Evolutionary conservation across 2,888 invertebrate species (phyloP).

Genomic region (Stratiomys singularior): DNA sequence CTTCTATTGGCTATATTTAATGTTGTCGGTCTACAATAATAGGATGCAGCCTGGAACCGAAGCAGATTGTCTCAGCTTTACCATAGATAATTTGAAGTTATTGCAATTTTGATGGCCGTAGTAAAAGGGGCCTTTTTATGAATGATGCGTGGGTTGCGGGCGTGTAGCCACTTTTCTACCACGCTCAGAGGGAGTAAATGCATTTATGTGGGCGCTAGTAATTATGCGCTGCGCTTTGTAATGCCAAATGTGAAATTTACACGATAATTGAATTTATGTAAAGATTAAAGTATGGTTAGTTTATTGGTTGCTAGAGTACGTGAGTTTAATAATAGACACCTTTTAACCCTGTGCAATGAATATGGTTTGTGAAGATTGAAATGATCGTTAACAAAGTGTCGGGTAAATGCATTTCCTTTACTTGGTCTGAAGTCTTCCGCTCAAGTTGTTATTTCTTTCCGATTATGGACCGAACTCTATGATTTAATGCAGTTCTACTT

Average conservation of each 20-base stretch:
- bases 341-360: neutral
- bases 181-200: neutral
- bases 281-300: neutral
- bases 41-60: neutral
- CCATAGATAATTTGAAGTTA: conserved; percentile 2
- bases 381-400: neutral
- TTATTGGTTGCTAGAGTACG: neutral
- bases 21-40: neutral
- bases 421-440: no score
- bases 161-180: neutral
- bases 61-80: neutral
- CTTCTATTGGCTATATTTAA: neutral
- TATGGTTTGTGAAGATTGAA: neutral
- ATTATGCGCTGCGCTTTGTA: neutral
- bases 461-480: no score
- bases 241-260: conserved; percentile 1
- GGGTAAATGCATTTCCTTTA: no score
- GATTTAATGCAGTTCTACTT: no score
- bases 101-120: conserved; percentile 10
- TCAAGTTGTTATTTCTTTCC: no score
- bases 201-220: neutral
- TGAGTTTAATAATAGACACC: neutral
- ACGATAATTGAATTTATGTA: neutral
- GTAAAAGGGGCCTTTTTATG: neutral
- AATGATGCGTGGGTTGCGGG: neutral